A percentile compares a stretch with the other conserved stretches of the same genome.
These are phyloP conservation scores for Megaceryle alcyon DNA, from an alignment of 2,797 vertebrate species.

Conservation along the genomic window DNA sequence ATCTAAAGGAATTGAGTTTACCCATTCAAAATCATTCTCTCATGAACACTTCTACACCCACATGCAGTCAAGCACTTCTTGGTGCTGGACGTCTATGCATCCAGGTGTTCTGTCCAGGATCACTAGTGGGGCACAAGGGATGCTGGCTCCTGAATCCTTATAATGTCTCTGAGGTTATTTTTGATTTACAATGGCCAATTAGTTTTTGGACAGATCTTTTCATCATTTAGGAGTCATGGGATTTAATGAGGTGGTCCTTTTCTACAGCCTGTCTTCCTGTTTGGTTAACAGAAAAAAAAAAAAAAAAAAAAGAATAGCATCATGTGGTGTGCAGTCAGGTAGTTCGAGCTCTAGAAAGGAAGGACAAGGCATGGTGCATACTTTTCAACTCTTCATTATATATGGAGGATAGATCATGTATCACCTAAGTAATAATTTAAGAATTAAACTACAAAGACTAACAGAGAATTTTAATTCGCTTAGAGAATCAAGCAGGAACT, in stretches of 20 bases:
- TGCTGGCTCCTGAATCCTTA: background rate
- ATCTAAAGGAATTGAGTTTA: background rate
- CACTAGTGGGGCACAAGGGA: background rate
- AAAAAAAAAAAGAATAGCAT: background rate
- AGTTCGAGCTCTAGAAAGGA: rapidly evolving
- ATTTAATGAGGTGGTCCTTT: background rate
- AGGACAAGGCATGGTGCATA: rapidly evolving
- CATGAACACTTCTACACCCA: background rate
- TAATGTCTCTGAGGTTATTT: background rate
- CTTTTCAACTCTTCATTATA: background rate
- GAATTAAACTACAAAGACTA: background rate
- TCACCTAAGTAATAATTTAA: background rate
- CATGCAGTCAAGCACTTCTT: background rate
- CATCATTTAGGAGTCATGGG: background rate
- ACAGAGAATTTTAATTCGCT: background rate
- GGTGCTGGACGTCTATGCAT: background rate
- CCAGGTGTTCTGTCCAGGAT: background rate
- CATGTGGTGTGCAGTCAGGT: background rate
- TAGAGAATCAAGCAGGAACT: background rate
- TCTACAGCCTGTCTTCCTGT: background rate
- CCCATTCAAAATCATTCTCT: background rate
- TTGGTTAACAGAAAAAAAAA: background rate
- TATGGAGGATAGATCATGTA: background rate
- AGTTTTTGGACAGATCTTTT: background rate
- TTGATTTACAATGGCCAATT: background rate